These are phyloP conservation scores for Tenthredo mesomela DNA, from an alignment of 2,888 invertebrate genomes.

Conservation along the genomic window DNA sequence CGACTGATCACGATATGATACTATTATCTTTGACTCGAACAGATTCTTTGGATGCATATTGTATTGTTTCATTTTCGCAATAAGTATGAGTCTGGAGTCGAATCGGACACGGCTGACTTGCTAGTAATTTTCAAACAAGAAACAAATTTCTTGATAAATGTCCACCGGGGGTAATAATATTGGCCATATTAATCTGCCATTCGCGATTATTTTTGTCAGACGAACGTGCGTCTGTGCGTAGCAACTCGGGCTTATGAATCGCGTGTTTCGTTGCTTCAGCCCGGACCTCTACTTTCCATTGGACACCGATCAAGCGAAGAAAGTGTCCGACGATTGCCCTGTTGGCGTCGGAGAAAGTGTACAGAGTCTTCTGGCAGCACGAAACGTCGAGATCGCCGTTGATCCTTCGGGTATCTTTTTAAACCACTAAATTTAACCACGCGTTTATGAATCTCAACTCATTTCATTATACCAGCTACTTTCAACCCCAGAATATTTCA, in stretches of 20 bases:
- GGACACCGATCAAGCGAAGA: constrained; percentile 76
- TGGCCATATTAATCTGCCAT: not conserved
- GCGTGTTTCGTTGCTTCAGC: constrained; percentile 41
- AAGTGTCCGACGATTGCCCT: constrained; percentile 74
- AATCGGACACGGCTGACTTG: not conserved
- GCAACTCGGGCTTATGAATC: not conserved
- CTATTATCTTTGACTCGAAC: not conserved
- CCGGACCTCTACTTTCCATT: constrained; percentile 71
- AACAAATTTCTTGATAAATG: not conserved
- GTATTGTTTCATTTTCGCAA: not conserved
- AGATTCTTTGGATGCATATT: not conserved
- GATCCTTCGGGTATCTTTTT: not conserved
- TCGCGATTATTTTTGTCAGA: not conserved
- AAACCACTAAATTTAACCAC: not conserved
- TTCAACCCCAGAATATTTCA: not conserved
- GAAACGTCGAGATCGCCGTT: constrained; percentile 26
- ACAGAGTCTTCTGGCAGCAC: constrained; percentile 52
- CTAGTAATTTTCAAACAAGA: not conserved
- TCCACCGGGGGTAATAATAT: not conserved
- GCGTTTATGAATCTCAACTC: not conserved
- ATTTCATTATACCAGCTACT: not conserved
- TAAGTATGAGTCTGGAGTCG: not conserved
- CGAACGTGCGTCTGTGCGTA: not conserved
- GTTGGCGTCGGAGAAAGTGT: constrained; percentile 76
- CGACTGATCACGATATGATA: not conserved